A percentile compares a stretch with the other conserved stretches of the same genome.
phyloP scores from a whole-genome alignment of 1,140 invertebrate genomes.

The Drosophila sturtevanti region DNA sequence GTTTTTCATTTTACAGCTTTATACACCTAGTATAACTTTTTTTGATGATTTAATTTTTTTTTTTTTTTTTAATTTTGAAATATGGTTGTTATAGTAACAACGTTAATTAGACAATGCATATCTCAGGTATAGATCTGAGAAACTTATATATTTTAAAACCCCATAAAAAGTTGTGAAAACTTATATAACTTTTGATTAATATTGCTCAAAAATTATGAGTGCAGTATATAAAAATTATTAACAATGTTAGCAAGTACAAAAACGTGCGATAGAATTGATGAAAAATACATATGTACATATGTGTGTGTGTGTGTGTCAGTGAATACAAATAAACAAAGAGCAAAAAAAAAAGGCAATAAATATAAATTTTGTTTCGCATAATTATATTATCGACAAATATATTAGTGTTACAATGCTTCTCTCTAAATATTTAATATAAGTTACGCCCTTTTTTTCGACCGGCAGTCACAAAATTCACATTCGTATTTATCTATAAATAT shows the following conservation, averaged over 20 bases:
- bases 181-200: no score
- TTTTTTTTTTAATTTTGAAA: no score
- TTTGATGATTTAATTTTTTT: no score
- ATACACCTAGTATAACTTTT: no score
- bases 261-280: background rate
- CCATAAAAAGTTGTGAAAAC: no score
- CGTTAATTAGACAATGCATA: no score
- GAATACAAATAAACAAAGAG: conserved; percentile 16
- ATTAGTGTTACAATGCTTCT: conserved; percentile 67
- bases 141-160: no score
- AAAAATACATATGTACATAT: conserved; percentile 15
- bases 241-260: background rate
- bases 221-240: background rate
- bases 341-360: conserved; percentile 46
- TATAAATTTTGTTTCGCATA: conserved; percentile 41
- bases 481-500: conserved; percentile 30
- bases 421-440: conserved; percentile 49
- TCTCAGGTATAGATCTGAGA: no score
- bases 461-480: conserved; percentile 75
- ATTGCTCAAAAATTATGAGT: no score
- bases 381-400: conserved; percentile 67
- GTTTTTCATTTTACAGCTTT: no score
- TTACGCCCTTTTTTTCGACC: conserved; percentile 73
- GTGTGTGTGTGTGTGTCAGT: background rate
- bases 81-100: no score